phyloP scores from a whole-genome alignment of 1,140 invertebrate genomes.

The Glossosoma conforme region DNA sequence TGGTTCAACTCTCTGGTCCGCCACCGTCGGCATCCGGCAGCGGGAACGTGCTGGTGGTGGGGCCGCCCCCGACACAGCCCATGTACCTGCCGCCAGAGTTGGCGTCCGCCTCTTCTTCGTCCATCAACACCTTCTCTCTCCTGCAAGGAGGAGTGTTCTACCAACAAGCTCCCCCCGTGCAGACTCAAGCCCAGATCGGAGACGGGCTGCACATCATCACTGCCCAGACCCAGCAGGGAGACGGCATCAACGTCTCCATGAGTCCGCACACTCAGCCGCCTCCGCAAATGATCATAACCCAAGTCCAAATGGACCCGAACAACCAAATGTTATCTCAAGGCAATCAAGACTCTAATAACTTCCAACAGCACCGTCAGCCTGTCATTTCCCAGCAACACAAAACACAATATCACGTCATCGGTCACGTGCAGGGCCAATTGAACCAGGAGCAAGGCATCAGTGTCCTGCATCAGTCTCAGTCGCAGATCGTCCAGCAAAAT shows the following conservation, averaged over 20 bases:
- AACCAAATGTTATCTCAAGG: slow-evolving; percentile 14
- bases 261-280: slow-evolving; percentile 26
- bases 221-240: slow-evolving; percentile 11
- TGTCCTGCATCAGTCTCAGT: slow-evolving; percentile 2
- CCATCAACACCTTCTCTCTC: slow-evolving; percentile 23
- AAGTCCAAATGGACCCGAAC: slow-evolving; percentile 23
- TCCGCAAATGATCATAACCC: slow-evolving; percentile 29
- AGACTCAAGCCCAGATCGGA: slow-evolving; percentile 29
- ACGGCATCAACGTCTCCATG: slow-evolving; percentile 21
- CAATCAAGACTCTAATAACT: slow-evolving; percentile 23
- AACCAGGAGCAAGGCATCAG: slow-evolving; percentile 19
- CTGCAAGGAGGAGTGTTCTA: slow-evolving; percentile 27
- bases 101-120: slow-evolving; percentile 16
- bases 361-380: slow-evolving; percentile 16
- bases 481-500: slow-evolving; percentile 20
- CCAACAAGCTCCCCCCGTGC: slow-evolving; percentile 27
- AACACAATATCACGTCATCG: slow-evolving; percentile 24
- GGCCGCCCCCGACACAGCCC: slow-evolving; percentile 20
- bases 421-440: slow-evolving; percentile 22
- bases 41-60: slow-evolving; percentile 23
- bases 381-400: slow-evolving; percentile 15
- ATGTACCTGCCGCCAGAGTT: slow-evolving; percentile 15
- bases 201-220: slow-evolving; percentile 23
- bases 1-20: slow-evolving; percentile 26
- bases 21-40: slow-evolving; percentile 18